Conservation (phyloP, 1,140 invertebrate species). For the Platyura marginata region DNA sequence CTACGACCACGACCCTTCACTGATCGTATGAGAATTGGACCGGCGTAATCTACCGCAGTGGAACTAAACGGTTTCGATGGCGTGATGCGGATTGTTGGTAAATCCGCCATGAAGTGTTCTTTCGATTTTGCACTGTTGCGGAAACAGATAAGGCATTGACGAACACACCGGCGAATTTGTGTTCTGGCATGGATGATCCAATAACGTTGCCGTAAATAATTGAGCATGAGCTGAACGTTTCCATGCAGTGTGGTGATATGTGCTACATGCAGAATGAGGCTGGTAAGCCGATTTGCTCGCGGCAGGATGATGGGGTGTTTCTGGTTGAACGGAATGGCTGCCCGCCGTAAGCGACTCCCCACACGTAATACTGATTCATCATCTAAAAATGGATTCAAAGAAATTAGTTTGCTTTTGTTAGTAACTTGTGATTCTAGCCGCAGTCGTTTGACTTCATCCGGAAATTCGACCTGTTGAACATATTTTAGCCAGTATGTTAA, state of each 20-base stretch:
- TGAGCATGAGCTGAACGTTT: slow-evolving; percentile 3
- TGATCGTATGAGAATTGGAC: slow-evolving; percentile 15
- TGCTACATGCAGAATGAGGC: slow-evolving; percentile 10
- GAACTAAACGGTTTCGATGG: slow-evolving; percentile 14
- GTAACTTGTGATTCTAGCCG: no score
- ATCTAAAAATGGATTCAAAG: slow-evolving; percentile 9
- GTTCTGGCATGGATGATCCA: slow-evolving; percentile 10
- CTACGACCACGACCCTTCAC: slow-evolving; percentile 3
- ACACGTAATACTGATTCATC: slow-evolving; percentile 9
- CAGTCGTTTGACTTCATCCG: no score
- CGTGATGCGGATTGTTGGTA: slow-evolving; percentile 14
- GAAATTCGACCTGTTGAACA: no score
- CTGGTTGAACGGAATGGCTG: slow-evolving; percentile 2
- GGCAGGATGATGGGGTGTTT: slow-evolving; percentile 9
- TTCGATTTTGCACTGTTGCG: slow-evolving; percentile 2
- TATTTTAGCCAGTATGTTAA: no score
- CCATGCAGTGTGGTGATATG: slow-evolving; percentile 11
- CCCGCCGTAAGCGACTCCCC: slow-evolving; percentile 9
- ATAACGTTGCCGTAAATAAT: slow-evolving; percentile 6
- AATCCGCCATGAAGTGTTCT: slow-evolving; percentile 15
- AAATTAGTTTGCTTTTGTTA: slow-evolving; percentile 4
- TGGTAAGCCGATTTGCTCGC: slow-evolving; percentile 5
- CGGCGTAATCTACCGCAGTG: slow-evolving; percentile 22
- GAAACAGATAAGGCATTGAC: slow-evolving; percentile 9
- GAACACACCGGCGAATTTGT: slow-evolving; percentile 2